Evolutionary conservation across 1,140 invertebrate genomes (phyloP).

Genomic region (Lucilia cuprina): DNA sequence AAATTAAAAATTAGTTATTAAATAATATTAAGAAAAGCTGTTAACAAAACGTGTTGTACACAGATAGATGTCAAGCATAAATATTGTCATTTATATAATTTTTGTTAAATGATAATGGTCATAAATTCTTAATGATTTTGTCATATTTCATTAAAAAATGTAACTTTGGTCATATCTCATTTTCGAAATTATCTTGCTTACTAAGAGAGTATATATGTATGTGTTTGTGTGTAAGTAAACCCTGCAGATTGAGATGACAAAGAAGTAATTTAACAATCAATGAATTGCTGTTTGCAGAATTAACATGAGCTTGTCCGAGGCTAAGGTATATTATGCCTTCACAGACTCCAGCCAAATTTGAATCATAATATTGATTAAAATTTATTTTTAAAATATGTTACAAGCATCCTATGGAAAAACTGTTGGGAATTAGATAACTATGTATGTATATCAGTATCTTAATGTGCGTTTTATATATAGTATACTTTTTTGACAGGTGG

Average conservation of each 20-base stretch:
- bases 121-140: conserved; percentile 22
- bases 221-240: background rate
- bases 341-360: no score
- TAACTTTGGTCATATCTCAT: background rate
- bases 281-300: no score
- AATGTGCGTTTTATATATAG: background rate
- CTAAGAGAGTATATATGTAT: background rate
- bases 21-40: background rate
- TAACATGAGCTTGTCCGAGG: no score
- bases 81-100: conserved; percentile 24
- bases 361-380: no score
- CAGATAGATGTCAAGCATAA: background rate
- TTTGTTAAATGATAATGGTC: background rate
- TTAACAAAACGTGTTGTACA: conserved; percentile 6
- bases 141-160: background rate
- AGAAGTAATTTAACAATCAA: no score
- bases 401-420: no score
- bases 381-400: no score
- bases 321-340: no score
- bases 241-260: no score
- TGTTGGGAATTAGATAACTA: no score
- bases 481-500: background rate
- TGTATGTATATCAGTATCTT: background rate
- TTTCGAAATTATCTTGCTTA: background rate
- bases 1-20: background rate